Conservation (phyloP, 2,113 vertebrate genomes). For the Alosa alosa region DNA sequence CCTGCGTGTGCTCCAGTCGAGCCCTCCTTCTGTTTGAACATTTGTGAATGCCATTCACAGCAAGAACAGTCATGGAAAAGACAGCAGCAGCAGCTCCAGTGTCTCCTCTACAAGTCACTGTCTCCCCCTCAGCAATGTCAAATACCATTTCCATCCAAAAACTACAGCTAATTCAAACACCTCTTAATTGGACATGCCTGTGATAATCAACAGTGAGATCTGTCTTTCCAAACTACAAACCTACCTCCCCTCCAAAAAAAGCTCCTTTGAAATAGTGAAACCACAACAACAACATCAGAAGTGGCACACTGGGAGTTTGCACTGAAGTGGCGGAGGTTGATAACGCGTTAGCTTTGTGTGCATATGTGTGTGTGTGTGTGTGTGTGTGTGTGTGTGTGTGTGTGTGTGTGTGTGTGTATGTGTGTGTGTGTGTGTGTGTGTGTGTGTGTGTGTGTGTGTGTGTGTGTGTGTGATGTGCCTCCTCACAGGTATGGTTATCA, state of each 20-base stretch:
- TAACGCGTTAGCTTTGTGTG: background rate
- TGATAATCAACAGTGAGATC: background rate
- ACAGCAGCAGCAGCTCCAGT: too few species aligned
- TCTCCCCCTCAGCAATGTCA: background rate
- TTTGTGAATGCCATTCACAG: background rate
- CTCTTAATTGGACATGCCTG: background rate
- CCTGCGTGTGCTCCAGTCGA: background rate
- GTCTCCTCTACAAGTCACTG: too few species aligned
- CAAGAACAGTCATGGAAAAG: background rate
- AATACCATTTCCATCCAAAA: background rate
- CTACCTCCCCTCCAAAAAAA: background rate
- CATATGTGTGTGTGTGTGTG: background rate
- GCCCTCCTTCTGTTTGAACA: background rate
- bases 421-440: background rate
- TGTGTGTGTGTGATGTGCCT: background rate
- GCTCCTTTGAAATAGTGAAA: background rate
- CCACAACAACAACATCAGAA: background rate
- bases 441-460: background rate
- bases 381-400: background rate
- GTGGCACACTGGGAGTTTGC: background rate
- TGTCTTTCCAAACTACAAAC: background rate
- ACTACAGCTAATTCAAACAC: background rate
- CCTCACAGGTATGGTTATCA: background rate
- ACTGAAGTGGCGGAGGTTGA: background rate
- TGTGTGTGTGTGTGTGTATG: background rate